Evolutionary conservation across 2,797 vertebrate genomes (phyloP), one percentile per base, ranked within the genome.

Genomic region (Scomberomorus guttatus): DNA sequence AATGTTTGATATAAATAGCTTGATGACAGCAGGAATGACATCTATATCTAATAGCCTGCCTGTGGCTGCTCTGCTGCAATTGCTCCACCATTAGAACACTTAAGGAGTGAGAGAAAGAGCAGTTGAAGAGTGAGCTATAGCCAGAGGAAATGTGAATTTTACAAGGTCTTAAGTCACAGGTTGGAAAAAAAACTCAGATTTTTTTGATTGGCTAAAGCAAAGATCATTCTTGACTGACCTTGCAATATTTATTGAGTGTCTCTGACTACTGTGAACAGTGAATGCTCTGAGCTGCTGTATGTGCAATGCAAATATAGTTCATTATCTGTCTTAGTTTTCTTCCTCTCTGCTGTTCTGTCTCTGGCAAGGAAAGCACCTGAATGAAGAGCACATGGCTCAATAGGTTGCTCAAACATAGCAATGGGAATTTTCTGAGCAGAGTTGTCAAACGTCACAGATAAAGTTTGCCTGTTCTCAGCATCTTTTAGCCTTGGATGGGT

Each of bases 131-230:
- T 63, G 32, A 87, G 77, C 83, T 80, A 55, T 85, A 81, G 83
- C 82, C 82, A 63, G 83, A 87, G 81, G 89, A 93, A 84, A 90
- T 85, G 82, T 87, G 80, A 93, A 87, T 84, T 88, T 84, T 85
- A 84, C 70, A 88, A 77, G 75, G 68, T 80, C 80, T 83, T 71
- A 64, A 84, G 90, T 90, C 79, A 84, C 64, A 75, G 64, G 86
- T 90, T 75, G 68, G 18, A 5, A 6, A 73, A 61, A 24, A 56
- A 8, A 75, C 65, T 51, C 42, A 0, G 75, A 54, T 34, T 27
- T 4, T 79, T 83, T 79, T 78, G 66, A 88, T 84, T 85, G 86
- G 85, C 81, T 72, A 25, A 76, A 71, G 73, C 32, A 51, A 70
- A 22, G 61, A 79, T 82, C 72, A 82, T 69, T 74, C 29, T 64